Conservation (phyloP, 2,113 vertebrate genomes). For the Oreotragus oreotragus region DNA sequence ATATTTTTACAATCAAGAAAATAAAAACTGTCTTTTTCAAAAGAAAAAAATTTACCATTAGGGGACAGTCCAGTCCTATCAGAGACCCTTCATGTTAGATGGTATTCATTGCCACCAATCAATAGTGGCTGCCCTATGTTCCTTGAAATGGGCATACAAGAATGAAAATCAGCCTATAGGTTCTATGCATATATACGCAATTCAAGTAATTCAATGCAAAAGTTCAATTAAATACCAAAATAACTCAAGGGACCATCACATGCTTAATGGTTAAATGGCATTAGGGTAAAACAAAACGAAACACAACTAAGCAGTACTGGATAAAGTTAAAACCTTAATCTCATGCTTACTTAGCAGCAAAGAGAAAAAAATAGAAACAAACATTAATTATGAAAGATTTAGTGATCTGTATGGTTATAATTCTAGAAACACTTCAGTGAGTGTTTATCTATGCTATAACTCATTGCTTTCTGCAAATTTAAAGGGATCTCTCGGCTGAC, state of each 20-base stretch:
- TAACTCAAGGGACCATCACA: slow-evolving; percentile 28
- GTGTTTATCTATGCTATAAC: slow-evolving; percentile 62
- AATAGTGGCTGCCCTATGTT: neutral
- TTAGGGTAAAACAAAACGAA: neutral
- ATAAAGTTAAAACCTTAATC: slow-evolving; percentile 59
- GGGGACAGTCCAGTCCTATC: neutral
- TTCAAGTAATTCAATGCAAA: neutral
- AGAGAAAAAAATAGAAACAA: slow-evolving; percentile 52
- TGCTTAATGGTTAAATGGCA: neutral
- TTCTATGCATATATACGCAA: neutral
- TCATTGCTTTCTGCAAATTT: slow-evolving; percentile 54
- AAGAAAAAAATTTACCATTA: neutral
- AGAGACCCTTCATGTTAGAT: neutral
- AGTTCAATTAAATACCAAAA: slow-evolving; percentile 40
- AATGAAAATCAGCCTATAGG: neutral
- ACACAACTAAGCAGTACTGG: neutral
- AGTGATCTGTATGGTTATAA: slow-evolving; percentile 32
- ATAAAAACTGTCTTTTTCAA: neutral
- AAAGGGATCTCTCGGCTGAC: slow-evolving; percentile 33
- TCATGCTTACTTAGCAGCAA: slow-evolving; percentile 54
- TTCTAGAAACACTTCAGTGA: slow-evolving; percentile 50
- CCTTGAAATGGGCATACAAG: neutral
- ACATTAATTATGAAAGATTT: slow-evolving; percentile 64
- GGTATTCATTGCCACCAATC: neutral
- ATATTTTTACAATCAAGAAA: slow-evolving; percentile 3